These are phyloP conservation scores for Cynodonichthys magdalenae DNA, from an alignment of 2,797 vertebrate genomes.

Conservation along the genomic window DNA sequence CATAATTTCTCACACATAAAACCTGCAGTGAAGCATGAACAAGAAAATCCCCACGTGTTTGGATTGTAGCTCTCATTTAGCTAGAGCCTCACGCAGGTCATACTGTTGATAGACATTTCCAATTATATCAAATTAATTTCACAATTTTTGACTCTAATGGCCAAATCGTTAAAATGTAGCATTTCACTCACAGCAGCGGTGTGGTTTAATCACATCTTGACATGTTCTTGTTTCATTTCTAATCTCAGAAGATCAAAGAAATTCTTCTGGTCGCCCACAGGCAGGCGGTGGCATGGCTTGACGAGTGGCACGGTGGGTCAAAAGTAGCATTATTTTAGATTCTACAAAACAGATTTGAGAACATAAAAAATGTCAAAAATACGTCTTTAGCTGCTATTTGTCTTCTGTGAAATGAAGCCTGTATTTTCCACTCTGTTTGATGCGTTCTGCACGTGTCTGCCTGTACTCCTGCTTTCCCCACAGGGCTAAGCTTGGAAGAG, in stretches of 20 bases:
- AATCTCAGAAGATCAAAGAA: conserved; percentile 81
- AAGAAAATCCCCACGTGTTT: conserved; percentile 10
- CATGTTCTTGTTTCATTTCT: conserved; percentile 11
- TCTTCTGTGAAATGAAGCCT: conserved; percentile 14
- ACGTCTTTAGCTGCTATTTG: background rate
- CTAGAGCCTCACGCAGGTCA: background rate
- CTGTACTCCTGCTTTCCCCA: conserved; percentile 16
- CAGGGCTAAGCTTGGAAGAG: conserved; percentile 83
- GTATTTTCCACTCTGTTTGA: conserved; percentile 23
- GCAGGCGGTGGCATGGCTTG: conserved; percentile 85
- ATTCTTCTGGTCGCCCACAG: conserved; percentile 85
- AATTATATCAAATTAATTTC: conserved; percentile 9
- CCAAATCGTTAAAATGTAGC: background rate
- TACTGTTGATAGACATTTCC: conserved; percentile 5
- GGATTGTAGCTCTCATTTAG: conserved; percentile 18
- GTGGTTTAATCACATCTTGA: background rate
- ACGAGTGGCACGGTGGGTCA: conserved; percentile 86
- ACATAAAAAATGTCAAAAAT: conserved; percentile 9
- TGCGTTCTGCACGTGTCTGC: background rate
- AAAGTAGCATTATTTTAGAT: background rate
- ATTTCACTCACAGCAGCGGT: conserved; percentile 17
- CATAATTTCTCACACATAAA: background rate
- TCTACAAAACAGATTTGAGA: background rate
- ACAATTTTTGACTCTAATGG: conserved; percentile 14
- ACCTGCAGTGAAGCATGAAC: conserved; percentile 9